Percentiles rank a stretch among this genome's conserved stretches.
phyloP scores from a whole-genome alignment of 2,888 invertebrate species.

The Melieria omissa region DNA sequence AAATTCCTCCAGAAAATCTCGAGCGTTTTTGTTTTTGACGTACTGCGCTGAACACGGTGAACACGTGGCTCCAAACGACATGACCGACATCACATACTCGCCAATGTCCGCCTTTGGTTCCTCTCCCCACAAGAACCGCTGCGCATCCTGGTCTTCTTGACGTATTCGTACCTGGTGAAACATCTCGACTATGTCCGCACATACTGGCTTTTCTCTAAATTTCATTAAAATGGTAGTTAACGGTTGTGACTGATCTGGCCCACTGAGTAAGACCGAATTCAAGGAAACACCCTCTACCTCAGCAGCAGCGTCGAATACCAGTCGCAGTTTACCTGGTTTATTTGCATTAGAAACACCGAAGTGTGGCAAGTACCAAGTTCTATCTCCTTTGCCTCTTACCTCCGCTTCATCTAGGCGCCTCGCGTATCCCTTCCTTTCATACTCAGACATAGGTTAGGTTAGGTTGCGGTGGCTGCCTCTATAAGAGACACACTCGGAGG shows the following conservation, averaged over 20 bases:
- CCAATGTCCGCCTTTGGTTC: constrained; percentile 15
- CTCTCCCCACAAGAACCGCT: constrained; percentile 43
- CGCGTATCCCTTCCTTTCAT: constrained; percentile 43
- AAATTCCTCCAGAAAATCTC: constrained; percentile 28
- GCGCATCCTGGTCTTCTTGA: constrained; percentile 48
- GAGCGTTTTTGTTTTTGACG: constrained; percentile 42
- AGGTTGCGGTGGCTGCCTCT: too few relatives aligned
- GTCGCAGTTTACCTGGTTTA: constrained; percentile 50
- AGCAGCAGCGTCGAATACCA: constrained; percentile 55
- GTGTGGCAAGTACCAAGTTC: constrained; percentile 50
- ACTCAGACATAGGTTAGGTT: too few relatives aligned
- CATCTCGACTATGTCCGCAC: constrained; percentile 57
- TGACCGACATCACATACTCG: constrained; percentile 44
- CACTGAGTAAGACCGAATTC: constrained; percentile 48
- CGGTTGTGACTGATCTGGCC: constrained; percentile 50
- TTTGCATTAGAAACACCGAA: constrained; percentile 45
- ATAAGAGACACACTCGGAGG: too few relatives aligned
- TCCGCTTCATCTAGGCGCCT: constrained; percentile 40
- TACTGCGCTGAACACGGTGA: constrained; percentile 44
- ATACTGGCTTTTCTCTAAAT: constrained; percentile 47
- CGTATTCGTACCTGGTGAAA: constrained; percentile 53
- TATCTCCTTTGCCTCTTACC: neutral
- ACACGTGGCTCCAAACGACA: constrained; percentile 45
- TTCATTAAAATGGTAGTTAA: constrained; percentile 51
- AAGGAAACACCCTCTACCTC: constrained; percentile 44